These are phyloP conservation scores for Spinibarbus caldwelli DNA, from an alignment of 2,797 vertebrate species.

Conservation along the genomic window DNA sequence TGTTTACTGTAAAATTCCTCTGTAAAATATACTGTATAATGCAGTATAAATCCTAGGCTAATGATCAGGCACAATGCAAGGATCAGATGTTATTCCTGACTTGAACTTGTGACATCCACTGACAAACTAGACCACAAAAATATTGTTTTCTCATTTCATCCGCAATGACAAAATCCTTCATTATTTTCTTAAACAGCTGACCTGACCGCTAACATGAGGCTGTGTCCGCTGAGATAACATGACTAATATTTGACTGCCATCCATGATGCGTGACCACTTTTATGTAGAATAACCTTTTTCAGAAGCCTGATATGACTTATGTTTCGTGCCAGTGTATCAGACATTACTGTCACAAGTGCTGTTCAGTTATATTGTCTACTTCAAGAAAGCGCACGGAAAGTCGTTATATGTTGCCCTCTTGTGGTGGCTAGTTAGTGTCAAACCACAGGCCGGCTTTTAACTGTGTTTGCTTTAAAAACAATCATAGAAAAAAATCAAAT, in stretches of 20 bases:
- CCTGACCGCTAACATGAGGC: constrained; percentile 20
- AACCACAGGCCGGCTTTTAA: background rate
- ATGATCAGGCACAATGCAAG: background rate
- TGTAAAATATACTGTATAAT: too few relatives aligned
- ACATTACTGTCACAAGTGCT: background rate
- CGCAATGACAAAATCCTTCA: background rate
- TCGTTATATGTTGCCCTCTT: constrained; percentile 15
- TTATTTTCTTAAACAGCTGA: constrained; percentile 32
- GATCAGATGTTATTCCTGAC: background rate
- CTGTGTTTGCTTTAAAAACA: background rate
- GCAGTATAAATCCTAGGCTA: background rate
- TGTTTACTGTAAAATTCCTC: background rate
- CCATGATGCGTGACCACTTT: background rate
- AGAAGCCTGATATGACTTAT: background rate
- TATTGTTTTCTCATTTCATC: constrained; percentile 17
- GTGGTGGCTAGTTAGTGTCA: background rate
- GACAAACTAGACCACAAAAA: background rate
- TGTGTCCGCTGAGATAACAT: background rate
- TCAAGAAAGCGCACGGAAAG: background rate
- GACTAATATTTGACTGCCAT: background rate
- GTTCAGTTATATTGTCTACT: background rate
- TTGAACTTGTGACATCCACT: constrained; percentile 21
- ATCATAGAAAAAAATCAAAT: background rate
- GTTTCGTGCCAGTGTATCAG: background rate
- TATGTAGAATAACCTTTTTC: background rate